phyloP scores from a whole-genome alignment of 2,797 vertebrate species.

The Podargus strigoides region DNA sequence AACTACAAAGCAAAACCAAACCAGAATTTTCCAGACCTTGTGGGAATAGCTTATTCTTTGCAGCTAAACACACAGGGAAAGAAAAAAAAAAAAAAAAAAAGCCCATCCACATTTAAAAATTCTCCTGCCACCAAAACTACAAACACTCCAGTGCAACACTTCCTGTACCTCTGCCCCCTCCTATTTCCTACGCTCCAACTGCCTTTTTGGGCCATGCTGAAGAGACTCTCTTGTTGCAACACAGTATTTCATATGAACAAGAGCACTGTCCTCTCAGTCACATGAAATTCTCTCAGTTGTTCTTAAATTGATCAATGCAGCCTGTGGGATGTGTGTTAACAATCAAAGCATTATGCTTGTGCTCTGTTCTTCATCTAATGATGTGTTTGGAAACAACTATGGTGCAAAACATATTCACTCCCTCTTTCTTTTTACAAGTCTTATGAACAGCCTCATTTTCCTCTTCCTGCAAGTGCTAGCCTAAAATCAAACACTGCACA shows the following conservation, averaged over 20 bases:
- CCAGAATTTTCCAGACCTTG: not conserved
- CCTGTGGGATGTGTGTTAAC: not conserved
- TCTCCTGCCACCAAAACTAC: not conserved
- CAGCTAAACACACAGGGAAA: not conserved
- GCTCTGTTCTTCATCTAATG: conserved; percentile 12
- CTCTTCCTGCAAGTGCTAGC: not conserved
- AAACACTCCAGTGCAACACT: not conserved
- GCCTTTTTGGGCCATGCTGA: not conserved
- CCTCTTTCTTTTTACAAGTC: not conserved
- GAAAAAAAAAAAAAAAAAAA: not conserved
- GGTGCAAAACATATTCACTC: not conserved
- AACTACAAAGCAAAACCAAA: not conserved
- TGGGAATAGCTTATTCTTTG: not conserved
- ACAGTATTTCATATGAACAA: not conserved
- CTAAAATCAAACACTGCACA: not conserved
- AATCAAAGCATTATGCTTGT: conserved; percentile 29
- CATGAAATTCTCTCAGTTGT: not conserved
- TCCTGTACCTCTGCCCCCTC: not conserved
- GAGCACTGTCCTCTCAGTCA: not conserved
- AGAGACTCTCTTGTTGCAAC: not conserved
- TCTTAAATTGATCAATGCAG: conserved; percentile 11
- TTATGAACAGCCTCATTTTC: not conserved
- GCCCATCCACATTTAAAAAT: not conserved
- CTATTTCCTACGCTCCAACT: not conserved
- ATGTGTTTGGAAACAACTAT: not conserved